These are phyloP conservation scores for Sebastes matsubarae DNA, from an alignment of 2,797 vertebrate genomes.

Conservation along the genomic window DNA sequence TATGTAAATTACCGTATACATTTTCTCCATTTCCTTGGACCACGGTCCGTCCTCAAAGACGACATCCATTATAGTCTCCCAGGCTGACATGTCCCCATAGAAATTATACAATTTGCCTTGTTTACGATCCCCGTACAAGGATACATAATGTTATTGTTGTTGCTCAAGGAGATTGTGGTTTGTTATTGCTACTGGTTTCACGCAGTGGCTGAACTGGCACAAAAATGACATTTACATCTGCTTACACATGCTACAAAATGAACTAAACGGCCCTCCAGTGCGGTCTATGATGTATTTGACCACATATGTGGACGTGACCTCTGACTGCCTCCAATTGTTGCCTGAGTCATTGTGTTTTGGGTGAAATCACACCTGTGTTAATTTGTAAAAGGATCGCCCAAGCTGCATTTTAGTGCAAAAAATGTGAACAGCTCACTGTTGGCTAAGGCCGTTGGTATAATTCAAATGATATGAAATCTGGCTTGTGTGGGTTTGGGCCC, in stretches of 20 bases:
- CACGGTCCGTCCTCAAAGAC: not conserved
- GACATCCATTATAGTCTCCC: not conserved
- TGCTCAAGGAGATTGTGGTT: not conserved
- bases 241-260: not conserved
- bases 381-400: not conserved
- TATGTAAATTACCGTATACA: not conserved
- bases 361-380: not conserved
- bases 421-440: not conserved
- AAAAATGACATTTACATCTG: not conserved
- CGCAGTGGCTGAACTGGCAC: not conserved
- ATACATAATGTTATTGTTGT: not conserved
- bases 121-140: not conserved
- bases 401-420: not conserved
- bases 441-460: not conserved
- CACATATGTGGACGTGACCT: not conserved
- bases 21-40: not conserved
- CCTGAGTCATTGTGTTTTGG: not conserved
- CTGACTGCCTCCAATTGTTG: not conserved
- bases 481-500: not conserved
- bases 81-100: not conserved
- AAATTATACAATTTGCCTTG: not conserved
- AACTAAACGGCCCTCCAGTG: not conserved
- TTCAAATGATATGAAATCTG: not conserved
- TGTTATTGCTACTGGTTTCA: not conserved
- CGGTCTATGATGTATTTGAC: not conserved